A percentile compares a stretch with the other conserved stretches of the same genome.
phyloP scores from a whole-genome alignment of 2,797 vertebrate genomes.

The Gadopsis bispinosus region DNA sequence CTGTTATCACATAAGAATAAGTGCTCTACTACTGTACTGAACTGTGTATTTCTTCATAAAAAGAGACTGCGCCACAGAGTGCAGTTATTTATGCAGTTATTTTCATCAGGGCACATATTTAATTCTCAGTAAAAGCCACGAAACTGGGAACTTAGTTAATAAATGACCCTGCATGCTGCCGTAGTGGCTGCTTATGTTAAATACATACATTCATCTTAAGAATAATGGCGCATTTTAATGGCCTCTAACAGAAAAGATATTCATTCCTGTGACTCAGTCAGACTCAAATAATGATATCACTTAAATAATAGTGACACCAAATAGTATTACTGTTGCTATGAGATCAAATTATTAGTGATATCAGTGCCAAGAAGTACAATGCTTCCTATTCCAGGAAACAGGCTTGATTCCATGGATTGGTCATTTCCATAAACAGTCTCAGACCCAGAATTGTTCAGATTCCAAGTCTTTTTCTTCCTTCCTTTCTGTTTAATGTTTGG shows the following conservation, averaged over 20 bases:
- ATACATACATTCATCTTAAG: background rate
- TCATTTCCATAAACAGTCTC: conserved; percentile 85
- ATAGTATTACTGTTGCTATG: conserved; percentile 48
- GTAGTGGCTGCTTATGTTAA: background rate
- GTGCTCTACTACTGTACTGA: background rate
- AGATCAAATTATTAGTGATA: conserved; percentile 64
- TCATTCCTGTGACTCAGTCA: conserved; percentile 28
- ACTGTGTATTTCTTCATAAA: background rate
- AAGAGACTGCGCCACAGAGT: background rate
- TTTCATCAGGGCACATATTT: background rate
- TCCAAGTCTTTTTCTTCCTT: conserved; percentile 83
- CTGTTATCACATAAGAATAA: background rate
- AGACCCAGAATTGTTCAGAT: conserved; percentile 78
- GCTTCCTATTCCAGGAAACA: conserved; percentile 81
- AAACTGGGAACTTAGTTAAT: background rate
- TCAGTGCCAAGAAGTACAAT: conserved; percentile 61
- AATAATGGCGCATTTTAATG: background rate
- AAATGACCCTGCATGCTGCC: background rate
- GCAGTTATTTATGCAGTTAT: background rate
- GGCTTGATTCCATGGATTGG: conserved; percentile 71
- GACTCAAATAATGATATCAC: conserved; percentile 32
- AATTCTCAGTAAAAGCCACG: background rate
- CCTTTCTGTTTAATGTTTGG: conserved; percentile 76
- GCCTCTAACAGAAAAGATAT: background rate
- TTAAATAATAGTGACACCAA: conserved; percentile 33